A percentile compares a stretch with the other conserved stretches of the same genome.
Conservation (phyloP, 2,797 vertebrate genomes). For the Eupleurogrammus muticus region DNA sequence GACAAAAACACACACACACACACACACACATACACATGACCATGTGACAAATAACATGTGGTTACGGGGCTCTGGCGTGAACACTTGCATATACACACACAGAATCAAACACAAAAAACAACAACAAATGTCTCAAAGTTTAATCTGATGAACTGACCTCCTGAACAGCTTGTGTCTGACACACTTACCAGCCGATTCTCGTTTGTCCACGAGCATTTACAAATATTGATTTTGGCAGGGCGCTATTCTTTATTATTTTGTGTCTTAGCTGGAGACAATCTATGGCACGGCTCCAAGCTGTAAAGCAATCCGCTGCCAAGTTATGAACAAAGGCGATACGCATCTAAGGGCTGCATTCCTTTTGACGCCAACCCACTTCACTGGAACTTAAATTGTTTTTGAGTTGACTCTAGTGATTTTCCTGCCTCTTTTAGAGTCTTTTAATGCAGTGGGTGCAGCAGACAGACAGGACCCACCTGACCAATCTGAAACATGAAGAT, state of each 20-base stretch:
- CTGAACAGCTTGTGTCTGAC: neutral
- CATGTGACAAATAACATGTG: slow-evolving; percentile 42
- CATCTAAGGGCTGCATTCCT: slow-evolving; percentile 12
- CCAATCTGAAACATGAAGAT: slow-evolving; percentile 12
- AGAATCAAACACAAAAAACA: slow-evolving; percentile 1
- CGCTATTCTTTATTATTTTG: neutral
- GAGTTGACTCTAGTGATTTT: neutral
- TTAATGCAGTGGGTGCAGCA: slow-evolving; percentile 10
- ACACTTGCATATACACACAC: slow-evolving; percentile 18
- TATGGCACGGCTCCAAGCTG: slow-evolving; percentile 17
- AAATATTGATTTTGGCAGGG: slow-evolving; percentile 23
- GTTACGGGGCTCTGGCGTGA: slow-evolving; percentile 3
- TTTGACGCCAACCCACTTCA: neutral
- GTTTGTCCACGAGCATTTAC: slow-evolving; percentile 9
- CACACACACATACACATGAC: slow-evolving; percentile 52
- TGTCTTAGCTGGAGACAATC: slow-evolving; percentile 7
- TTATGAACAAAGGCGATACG: slow-evolving; percentile 4
- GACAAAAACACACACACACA: slow-evolving; percentile 75
- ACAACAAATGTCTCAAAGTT: neutral
- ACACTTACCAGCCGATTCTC: neutral
- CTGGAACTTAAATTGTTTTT: slow-evolving; percentile 11
- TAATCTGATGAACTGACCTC: neutral
- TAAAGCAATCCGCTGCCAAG: slow-evolving; percentile 17
- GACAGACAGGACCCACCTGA: neutral
- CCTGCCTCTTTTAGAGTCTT: neutral